A percentile compares a stretch with the other conserved stretches of the same genome.
phyloP scores from a whole-genome alignment of 1,140 invertebrate genomes.

The Drosophila elegans region DNA sequence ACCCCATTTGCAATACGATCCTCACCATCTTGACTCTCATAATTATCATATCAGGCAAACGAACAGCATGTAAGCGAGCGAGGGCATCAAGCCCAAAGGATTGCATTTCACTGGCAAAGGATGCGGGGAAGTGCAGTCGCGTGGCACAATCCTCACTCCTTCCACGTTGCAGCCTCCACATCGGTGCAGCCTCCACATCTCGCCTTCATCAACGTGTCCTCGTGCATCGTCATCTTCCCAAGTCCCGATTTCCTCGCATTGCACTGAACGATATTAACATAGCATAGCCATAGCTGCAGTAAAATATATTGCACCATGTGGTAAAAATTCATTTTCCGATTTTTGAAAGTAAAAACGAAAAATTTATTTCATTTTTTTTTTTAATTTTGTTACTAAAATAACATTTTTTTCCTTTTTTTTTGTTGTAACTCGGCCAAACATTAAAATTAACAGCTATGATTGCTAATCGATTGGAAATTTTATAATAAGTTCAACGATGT shows the following conservation, averaged over 20 bases:
- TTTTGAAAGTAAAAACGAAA: too few species aligned
- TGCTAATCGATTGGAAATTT: too few species aligned
- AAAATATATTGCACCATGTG: too few species aligned
- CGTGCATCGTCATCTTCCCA: neutral
- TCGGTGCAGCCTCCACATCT: conserved; percentile 8
- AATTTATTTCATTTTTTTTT: too few species aligned
- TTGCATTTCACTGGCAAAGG: conserved; percentile 37
- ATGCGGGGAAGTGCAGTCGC: conserved; percentile 13
- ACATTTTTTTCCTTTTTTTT: too few species aligned
- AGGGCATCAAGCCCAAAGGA: conserved; percentile 28
- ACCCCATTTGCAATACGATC: conserved; percentile 21
- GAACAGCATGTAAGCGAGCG: neutral
- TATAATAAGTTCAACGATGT: too few species aligned
- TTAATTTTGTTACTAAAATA: too few species aligned
- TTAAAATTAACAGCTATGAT: too few species aligned
- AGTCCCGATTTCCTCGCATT: neutral
- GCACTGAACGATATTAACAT: neutral
- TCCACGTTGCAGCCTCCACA: conserved; percentile 8
- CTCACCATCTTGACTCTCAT: conserved; percentile 46
- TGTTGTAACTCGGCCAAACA: too few species aligned
- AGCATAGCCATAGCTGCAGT: too few species aligned
- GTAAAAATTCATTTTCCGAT: too few species aligned
- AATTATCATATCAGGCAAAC: conserved; percentile 67
- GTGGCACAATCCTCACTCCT: conserved; percentile 23
- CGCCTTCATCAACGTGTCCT: neutral